phyloP scores from a whole-genome alignment of 2,888 invertebrate genomes.

The Lordiphosa fenestrarum region DNA sequence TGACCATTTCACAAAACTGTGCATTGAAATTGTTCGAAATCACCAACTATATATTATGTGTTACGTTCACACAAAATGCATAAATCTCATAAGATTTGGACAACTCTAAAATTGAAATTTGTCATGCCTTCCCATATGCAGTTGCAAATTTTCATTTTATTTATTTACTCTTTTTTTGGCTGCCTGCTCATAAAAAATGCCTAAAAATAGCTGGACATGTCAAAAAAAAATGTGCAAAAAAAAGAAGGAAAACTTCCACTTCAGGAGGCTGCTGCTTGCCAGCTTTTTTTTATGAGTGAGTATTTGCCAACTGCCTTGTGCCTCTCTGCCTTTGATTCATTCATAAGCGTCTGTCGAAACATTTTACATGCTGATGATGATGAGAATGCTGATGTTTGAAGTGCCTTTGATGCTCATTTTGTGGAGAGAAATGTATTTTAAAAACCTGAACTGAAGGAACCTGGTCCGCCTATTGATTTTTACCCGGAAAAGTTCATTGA shows the following conservation, averaged over 20 bases:
- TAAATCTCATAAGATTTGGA: too few species aligned
- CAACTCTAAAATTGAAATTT: too few species aligned
- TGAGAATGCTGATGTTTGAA: constrained; percentile 53
- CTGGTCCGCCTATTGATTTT: constrained; percentile 63
- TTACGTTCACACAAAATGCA: too few species aligned
- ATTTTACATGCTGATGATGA: constrained; percentile 28
- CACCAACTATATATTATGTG: too few species aligned
- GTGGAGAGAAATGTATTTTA: constrained; percentile 57
- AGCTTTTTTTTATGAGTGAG: constrained; percentile 26
- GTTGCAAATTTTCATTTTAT: too few species aligned
- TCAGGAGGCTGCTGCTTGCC: constrained; percentile 42
- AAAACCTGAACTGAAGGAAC: constrained; percentile 33
- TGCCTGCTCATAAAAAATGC: background rate
- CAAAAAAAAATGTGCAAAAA: constrained; percentile 34
- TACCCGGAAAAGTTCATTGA: constrained; percentile 65
- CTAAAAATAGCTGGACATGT: constrained; percentile 31
- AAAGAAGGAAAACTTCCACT: constrained; percentile 58
- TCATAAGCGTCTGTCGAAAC: constrained; percentile 48
- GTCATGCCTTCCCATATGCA: too few species aligned
- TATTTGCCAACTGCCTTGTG: constrained; percentile 32
- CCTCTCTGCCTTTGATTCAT: constrained; percentile 50
- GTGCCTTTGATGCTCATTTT: constrained; percentile 73
- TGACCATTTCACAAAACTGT: too few species aligned
- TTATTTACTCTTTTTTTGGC: too few species aligned
- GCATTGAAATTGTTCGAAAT: too few species aligned